A percentile compares a stretch with the other conserved stretches of the same genome.
Evolutionary conservation across 2,888 invertebrate species (phyloP).

Genomic region (Harpalus rubripes): DNA sequence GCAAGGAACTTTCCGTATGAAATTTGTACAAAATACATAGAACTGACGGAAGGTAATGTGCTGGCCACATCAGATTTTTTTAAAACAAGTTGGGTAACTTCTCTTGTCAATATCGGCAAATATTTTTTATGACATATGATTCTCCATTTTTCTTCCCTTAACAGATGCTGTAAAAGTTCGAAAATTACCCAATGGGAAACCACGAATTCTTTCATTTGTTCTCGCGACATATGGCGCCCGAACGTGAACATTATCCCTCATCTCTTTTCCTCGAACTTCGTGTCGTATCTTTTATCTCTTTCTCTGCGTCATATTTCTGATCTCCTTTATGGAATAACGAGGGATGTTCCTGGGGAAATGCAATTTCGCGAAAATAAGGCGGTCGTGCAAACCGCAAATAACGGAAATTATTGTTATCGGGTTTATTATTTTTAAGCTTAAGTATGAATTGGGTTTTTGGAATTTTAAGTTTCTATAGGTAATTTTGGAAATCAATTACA

Average conservation of each 20-base stretch:
- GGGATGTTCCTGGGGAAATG: slow-evolving; percentile 37
- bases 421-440: slow-evolving; percentile 20
- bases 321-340: slow-evolving; percentile 34
- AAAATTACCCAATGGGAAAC: slow-evolving; percentile 53
- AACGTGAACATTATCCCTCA: neutral
- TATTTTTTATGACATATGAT: slow-evolving; percentile 1
- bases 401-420: slow-evolving; percentile 47
- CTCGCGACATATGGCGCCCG: slow-evolving; percentile 50
- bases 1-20: no score
- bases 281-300: slow-evolving; percentile 21
- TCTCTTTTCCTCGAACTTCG: slow-evolving; percentile 22
- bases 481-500: neutral
- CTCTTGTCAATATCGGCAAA: neutral
- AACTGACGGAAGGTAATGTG: no score
- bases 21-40: no score
- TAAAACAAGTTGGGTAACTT: neutral
- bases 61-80: no score
- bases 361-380: slow-evolving; percentile 37
- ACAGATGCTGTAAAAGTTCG: slow-evolving; percentile 44
- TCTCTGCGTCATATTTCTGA: slow-evolving; percentile 43
- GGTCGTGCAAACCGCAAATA: slow-evolving; percentile 37
- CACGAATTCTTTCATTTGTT: slow-evolving; percentile 57
- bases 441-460: neutral
- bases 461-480: slow-evolving; percentile 2
- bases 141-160: slow-evolving; percentile 2